Base-by-base conservation (phyloP, 1,140 invertebrate species). In the Apis dorsata region DNA sequence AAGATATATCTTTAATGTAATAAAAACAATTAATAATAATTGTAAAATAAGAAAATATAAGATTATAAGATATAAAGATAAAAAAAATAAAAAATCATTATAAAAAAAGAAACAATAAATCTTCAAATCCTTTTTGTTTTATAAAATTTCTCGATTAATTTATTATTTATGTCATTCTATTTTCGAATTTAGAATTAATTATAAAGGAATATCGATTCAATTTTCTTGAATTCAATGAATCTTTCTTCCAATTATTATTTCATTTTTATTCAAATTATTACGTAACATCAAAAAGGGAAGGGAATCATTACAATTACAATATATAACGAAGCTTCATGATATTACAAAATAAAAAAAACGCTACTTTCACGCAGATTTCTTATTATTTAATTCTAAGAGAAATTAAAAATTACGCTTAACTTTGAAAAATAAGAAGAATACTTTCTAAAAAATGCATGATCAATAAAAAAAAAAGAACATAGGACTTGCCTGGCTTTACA, bases 401-500 rank as follows among this genome's bases (percentile, higher is more conserved):
- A 60, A 60, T 60, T n/a, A n/a, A n/a, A n/a, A 10, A 60, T 21
- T 60, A 60, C 59, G 13, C 9, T 21, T 15, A 59, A 17, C 15
- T 19, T 59, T 17, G 17, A 59, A 17, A 59, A 59, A 59, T 17
- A 19, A 59, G 57, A 8, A 17, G 17, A 59, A 59, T 59, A 59
- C 17, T 19, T 59, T 19, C 5, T 59, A 62, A 62, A 62, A 62
- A 21, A n/a, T 21, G 24, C 60, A n/a, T 44, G 44, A 62, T 24
- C 11, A 13, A 24, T 51, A 24, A 13, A 65, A 7, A 11, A n/a
- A 7, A 11, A n/a, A 11, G 8, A 11, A 53, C 34, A 13, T 49
- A 76, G 76, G 65, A 69, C 76, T 69, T 78, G 76, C 34, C 21
- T 17, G 76, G 51, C 44, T 68, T 69, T 55, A 28, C 65, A 59